Conservation (phyloP, 2,797 vertebrate genomes). For the Chloroceryle amazona region DNA sequence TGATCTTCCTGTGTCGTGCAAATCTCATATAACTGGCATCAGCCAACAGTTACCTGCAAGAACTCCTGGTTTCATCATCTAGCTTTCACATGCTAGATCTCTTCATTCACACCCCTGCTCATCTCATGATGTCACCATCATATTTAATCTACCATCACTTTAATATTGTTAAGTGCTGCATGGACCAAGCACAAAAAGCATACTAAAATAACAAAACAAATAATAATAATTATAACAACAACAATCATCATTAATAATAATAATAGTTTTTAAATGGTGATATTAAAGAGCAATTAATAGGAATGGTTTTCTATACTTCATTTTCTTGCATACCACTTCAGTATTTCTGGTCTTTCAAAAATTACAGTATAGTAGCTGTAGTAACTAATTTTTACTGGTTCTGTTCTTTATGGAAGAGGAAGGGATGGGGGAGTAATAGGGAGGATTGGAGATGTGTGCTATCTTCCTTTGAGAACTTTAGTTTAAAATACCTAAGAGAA, state of each 20-base stretch:
- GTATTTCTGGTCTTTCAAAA: neutral
- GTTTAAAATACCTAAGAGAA: neutral
- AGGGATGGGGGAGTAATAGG: fast-evolving
- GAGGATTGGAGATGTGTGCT: neutral
- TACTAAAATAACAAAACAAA: neutral
- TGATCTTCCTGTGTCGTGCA: neutral
- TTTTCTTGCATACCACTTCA: neutral
- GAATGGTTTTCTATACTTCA: neutral
- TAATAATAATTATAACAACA: too few relatives aligned
- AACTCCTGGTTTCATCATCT: neutral
- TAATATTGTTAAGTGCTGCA: neutral
- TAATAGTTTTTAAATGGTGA: neutral
- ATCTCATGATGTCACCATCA: neutral
- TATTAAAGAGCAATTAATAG: neutral
- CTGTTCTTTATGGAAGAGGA: neutral
- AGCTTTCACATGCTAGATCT: neutral
- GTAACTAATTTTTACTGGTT: neutral
- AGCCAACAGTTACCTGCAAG: neutral
- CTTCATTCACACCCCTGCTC: neutral
- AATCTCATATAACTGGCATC: neutral
- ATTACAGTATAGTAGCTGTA: neutral
- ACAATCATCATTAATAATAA: neutral
- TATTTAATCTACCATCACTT: neutral
- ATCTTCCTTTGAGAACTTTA: neutral
- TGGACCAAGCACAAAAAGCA: neutral